Evolutionary conservation across 2,797 vertebrate genomes (phyloP).

Genomic region (Danio aesculapii): DNA sequence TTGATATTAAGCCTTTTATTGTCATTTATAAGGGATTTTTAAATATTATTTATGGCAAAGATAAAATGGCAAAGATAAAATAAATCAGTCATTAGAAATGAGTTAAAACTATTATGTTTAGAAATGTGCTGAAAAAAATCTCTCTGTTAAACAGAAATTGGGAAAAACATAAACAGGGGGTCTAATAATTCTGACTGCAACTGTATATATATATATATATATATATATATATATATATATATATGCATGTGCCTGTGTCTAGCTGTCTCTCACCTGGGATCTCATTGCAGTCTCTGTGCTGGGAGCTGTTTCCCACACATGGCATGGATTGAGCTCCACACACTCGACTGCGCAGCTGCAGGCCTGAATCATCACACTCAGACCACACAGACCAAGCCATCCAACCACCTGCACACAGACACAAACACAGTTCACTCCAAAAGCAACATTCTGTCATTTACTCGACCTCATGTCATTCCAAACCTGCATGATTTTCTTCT

Average conservation of each 20-base stretch:
- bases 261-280: conserved; percentile 85
- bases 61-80: no score
- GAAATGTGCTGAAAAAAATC: no score
- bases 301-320: conserved; percentile 91
- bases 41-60: no score
- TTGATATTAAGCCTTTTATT: no score
- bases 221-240: neutral
- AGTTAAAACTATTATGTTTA: no score
- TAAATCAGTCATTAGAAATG: no score
- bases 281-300: conserved; percentile 92
- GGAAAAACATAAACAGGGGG: no score
- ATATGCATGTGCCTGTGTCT: neutral
- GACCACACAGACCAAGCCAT: conserved; percentile 96
- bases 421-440: conserved; percentile 18
- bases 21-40: no score
- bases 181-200: no score
- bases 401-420: conserved; percentile 88
- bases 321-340: conserved; percentile 79
- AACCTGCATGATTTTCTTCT: neutral
- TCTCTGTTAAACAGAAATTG: no score
- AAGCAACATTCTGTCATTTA: neutral
- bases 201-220: neutral
- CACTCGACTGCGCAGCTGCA: conserved; percentile 87
- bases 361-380: conserved; percentile 87
- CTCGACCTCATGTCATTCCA: neutral